Conservation (phyloP, 2,797 vertebrate genomes). For the Tauraco hartlaubi region DNA sequence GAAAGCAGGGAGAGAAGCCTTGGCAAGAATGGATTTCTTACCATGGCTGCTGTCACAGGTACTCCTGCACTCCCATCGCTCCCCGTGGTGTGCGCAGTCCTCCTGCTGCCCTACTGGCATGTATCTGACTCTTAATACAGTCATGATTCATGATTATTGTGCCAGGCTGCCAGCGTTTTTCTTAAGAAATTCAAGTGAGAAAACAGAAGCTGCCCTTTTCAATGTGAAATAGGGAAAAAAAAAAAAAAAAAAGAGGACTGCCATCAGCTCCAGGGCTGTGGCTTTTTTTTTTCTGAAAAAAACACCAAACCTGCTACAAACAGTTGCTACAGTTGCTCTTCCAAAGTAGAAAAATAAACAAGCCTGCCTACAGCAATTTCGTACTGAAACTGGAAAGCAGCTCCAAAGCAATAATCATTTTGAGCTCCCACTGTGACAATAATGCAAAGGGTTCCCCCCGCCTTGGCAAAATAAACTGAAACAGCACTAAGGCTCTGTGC, state of each 20-base stretch:
- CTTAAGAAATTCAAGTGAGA: background rate
- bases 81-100: rapidly evolving
- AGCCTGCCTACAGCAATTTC: background rate
- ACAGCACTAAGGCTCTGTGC: background rate
- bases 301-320: background rate
- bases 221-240: background rate
- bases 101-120: background rate
- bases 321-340: background rate
- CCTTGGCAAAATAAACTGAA: background rate
- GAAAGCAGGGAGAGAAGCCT: background rate
- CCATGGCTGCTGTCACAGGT: rapidly evolving
- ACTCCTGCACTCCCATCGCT: background rate
- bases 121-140: background rate
- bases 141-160: background rate
- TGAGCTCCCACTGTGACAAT: background rate
- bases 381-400: background rate
- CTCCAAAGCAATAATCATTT: background rate
- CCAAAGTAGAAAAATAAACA: background rate
- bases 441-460: background rate
- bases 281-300: background rate
- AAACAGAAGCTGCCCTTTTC: background rate
- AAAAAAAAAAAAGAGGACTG: background rate
- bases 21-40: background rate
- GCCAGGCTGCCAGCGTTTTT: background rate
- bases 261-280: background rate